Conservation (phyloP, 2,113 vertebrate species). For the Oryctolagus cuniculus region DNA sequence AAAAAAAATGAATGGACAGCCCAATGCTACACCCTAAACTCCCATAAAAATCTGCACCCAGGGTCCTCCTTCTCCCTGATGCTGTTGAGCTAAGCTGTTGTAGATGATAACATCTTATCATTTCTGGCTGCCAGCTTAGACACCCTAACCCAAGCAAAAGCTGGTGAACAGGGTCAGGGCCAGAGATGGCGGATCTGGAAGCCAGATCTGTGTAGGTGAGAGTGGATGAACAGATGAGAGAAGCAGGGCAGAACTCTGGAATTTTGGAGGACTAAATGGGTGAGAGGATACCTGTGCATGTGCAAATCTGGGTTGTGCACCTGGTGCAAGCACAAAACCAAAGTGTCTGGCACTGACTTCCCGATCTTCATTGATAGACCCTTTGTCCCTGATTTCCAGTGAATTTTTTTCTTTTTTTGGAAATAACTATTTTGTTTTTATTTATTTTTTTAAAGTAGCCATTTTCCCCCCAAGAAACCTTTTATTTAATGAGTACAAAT, state of each 20-base stretch:
- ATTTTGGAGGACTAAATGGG: neutral
- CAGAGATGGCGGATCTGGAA: neutral
- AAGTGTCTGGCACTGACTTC: neutral
- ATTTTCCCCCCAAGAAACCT: too few relatives aligned
- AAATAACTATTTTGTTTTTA: too few relatives aligned
- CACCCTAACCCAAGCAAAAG: constrained; percentile 27
- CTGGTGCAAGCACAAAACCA: rapidly evolving
- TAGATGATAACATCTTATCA: neutral
- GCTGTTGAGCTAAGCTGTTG: neutral
- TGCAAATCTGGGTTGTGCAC: neutral
- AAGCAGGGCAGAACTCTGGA: neutral
- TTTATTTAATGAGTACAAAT: too few relatives aligned
- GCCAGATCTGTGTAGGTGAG: neutral
- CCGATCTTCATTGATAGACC: neutral
- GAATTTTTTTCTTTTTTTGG: too few relatives aligned
- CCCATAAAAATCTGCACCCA: neutral
- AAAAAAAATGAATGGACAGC: neutral
- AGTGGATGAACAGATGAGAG: neutral
- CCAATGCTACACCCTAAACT: neutral
- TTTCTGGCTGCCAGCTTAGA: neutral
- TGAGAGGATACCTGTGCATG: neutral
- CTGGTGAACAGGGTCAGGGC: neutral
- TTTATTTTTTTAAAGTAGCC: too few relatives aligned
- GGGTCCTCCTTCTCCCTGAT: neutral
- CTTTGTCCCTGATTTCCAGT: neutral